Percentiles rank a stretch among this genome's conserved stretches.
phyloP scores from a whole-genome alignment of 2,797 vertebrate species.

The Silurus aristotelis region DNA sequence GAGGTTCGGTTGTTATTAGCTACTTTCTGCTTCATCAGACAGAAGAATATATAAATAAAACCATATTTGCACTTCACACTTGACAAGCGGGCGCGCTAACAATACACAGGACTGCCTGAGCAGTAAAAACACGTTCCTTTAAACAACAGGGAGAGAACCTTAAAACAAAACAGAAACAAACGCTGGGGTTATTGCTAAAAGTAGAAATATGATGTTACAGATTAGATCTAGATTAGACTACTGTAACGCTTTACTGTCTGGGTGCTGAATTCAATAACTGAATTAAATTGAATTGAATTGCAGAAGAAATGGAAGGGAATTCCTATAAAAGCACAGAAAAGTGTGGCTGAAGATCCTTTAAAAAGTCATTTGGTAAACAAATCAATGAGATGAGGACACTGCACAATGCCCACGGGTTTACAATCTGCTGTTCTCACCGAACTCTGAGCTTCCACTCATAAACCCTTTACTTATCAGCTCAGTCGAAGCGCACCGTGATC shows the following conservation, averaged over 20 bases:
- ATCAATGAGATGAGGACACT: neutral
- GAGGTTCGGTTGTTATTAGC: neutral
- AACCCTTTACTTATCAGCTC: neutral
- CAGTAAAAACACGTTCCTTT: slow-evolving; percentile 90
- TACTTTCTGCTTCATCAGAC: neutral
- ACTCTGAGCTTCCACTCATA: neutral
- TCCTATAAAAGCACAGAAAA: neutral
- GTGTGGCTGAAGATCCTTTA: neutral
- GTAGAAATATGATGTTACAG: too few species aligned
- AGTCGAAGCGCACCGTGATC: accelerated
- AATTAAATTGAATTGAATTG: too few species aligned
- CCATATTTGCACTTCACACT: slow-evolving; percentile 74
- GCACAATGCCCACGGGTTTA: neutral
- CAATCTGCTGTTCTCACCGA: neutral
- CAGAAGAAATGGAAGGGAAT: neutral
- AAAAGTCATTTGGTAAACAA: neutral
- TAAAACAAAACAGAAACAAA: slow-evolving; percentile 69
- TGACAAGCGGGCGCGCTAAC: slow-evolving; percentile 77
- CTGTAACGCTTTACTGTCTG: too few species aligned
- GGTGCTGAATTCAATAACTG: too few species aligned
- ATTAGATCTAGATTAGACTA: too few species aligned
- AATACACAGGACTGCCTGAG: slow-evolving; percentile 88
- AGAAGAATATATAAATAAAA: slow-evolving; percentile 64
- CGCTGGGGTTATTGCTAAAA: too few species aligned
- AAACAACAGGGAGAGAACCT: slow-evolving; percentile 86